phyloP scores from a whole-genome alignment of 2,113 vertebrate genomes.

The Phalacrocorax carbo region DNA sequence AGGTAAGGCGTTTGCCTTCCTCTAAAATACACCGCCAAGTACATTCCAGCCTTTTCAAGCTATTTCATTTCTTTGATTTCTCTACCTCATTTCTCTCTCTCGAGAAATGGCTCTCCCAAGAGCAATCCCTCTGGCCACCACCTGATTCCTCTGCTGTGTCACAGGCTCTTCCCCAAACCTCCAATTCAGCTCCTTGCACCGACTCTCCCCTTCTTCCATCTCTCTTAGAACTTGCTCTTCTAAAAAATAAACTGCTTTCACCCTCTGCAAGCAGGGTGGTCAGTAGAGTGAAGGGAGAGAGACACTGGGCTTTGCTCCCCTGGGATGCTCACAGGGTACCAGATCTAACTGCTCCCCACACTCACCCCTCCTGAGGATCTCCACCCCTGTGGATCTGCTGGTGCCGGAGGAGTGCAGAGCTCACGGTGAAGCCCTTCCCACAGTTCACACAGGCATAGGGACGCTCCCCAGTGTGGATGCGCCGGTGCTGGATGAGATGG shows the following conservation, averaged over 20 bases:
- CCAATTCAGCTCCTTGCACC: neutral
- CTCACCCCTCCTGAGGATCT: neutral
- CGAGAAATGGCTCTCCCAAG: neutral
- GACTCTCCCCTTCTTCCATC: neutral
- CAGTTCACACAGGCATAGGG: conserved; percentile 1
- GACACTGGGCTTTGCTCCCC: neutral
- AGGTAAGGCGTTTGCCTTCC: neutral
- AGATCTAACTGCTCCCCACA: neutral
- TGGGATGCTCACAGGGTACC: neutral
- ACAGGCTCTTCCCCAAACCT: neutral
- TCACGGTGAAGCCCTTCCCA: conserved; percentile 30
- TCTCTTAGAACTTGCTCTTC: neutral
- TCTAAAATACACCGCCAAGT: neutral
- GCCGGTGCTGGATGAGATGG: conserved; percentile 49
- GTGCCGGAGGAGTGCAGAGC: conserved; percentile 40
- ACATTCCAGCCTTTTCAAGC: neutral
- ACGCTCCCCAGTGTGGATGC: conserved; percentile 41
- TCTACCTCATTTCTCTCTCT: too few species aligned
- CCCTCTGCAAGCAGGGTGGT: rapidly evolving
- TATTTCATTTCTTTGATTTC: too few species aligned
- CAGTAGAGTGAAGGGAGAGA: rapidly evolving
- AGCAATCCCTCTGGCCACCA: too few species aligned
- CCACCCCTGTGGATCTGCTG: neutral
- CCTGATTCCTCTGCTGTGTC: neutral
- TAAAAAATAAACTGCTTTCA: neutral